A percentile compares a stretch with the other conserved stretches of the same genome.
Evolutionary conservation across 2,797 vertebrate species (phyloP).

Genomic region (Balearica regulorum): DNA sequence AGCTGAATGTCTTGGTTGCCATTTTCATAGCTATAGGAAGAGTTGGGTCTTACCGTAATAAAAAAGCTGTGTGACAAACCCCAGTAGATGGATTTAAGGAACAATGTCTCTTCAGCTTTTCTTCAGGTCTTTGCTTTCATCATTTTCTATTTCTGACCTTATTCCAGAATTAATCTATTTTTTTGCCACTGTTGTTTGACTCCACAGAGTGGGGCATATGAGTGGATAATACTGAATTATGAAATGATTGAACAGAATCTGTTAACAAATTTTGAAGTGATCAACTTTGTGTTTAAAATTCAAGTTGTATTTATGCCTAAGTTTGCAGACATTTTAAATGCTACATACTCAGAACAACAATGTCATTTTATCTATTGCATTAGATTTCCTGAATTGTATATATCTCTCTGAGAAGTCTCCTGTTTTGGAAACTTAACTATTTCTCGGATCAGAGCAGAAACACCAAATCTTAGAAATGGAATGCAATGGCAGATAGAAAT

Average conservation of each 20-base stretch:
- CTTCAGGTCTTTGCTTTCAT: not conserved
- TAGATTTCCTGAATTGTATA: not conserved
- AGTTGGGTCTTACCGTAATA: not conserved
- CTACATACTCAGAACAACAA: rapidly evolving
- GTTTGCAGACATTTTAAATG: not conserved
- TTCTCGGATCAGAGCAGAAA: not conserved
- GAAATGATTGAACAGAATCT: not conserved
- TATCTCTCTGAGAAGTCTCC: not conserved
- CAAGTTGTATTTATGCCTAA: not conserved
- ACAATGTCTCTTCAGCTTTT: not conserved
- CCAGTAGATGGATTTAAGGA: not conserved
- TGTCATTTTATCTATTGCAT: not conserved
- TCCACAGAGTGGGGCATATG: not conserved
- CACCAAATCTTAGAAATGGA: not conserved
- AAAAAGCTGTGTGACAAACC: not conserved
- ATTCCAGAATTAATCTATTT: not conserved
- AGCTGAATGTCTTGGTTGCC: not conserved
- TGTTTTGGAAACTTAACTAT: not conserved
- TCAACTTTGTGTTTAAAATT: not conserved
- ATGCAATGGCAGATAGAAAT: not conserved
- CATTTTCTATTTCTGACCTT: not conserved
- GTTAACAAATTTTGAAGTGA: not conserved
- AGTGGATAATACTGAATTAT: not conserved
- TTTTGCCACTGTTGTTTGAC: not conserved
- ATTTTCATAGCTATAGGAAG: not conserved